Conservation (phyloP, 2,797 vertebrate species). For the Artibeus lituratus region DNA sequence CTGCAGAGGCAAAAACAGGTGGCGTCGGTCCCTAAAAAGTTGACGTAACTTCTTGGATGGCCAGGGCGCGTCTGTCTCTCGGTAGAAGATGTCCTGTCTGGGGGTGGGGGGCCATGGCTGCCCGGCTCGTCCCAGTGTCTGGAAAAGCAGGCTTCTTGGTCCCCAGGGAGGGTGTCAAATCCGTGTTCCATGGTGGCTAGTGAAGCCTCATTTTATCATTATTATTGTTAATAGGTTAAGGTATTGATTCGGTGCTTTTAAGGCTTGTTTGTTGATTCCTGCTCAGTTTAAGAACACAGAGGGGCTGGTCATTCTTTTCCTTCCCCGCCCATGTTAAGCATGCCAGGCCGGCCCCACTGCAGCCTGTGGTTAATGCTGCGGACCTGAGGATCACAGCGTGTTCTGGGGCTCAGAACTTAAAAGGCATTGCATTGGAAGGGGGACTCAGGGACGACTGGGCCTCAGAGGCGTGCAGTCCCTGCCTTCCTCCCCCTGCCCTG, state of each 20-base stretch:
- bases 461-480: not conserved
- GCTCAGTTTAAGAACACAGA: not conserved
- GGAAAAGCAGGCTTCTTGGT: not conserved
- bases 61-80: not conserved
- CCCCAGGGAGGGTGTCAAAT: not conserved
- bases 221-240: not conserved
- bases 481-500: not conserved
- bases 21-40: not conserved
- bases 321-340: not conserved
- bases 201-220: not conserved
- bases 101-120: too few relatives aligned
- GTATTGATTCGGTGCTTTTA: not conserved
- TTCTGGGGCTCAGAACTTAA: not conserved
- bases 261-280: not conserved
- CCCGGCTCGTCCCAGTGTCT: not conserved
- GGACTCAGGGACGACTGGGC: fast-evolving
- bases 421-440: not conserved
- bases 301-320: not conserved
- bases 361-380: not conserved
- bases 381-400: not conserved
- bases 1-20: not conserved
- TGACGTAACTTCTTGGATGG: not conserved
- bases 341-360: not conserved
- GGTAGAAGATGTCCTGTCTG: not conserved
- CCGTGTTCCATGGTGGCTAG: not conserved